These are phyloP conservation scores for Epinephelus fuscoguttatus DNA, from an alignment of 2,113 vertebrate species.

Conservation along the genomic window DNA sequence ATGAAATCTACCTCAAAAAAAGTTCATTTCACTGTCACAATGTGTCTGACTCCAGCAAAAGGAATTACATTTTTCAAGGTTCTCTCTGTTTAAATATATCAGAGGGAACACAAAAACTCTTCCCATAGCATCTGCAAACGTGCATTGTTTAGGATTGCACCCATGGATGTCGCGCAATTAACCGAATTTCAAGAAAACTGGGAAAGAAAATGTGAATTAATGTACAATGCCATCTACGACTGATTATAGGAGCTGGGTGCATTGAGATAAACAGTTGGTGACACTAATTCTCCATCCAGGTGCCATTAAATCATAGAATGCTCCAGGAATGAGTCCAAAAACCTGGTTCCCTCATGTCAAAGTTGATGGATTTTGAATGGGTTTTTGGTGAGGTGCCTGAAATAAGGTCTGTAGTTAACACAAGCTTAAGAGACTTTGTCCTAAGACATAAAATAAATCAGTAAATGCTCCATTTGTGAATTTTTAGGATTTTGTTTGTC, in stretches of 20 bases:
- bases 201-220: not conserved
- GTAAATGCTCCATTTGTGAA: too few relatives aligned
- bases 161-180: too few relatives aligned
- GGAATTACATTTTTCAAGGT: not conserved
- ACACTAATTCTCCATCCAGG: not conserved
- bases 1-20: slow-evolving; percentile 25
- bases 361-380: too few relatives aligned
- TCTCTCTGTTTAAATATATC: not conserved
- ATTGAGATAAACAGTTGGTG: not conserved
- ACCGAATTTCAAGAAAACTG: too few relatives aligned
- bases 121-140: too few relatives aligned
- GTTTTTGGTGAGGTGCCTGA: too few relatives aligned
- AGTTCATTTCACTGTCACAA: not conserved
- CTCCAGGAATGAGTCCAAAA: too few relatives aligned
- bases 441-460: too few relatives aligned
- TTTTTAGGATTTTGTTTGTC: too few relatives aligned
- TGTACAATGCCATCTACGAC: not conserved
- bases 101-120: not conserved
- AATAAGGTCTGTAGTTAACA: too few relatives aligned
- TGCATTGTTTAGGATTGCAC: not conserved
- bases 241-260: not conserved
- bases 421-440: too few relatives aligned
- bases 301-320: not conserved
- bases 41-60: not conserved
- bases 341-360: too few relatives aligned